A percentile compares a stretch with the other conserved stretches of the same genome.
phyloP scores from a whole-genome alignment of 2,113 vertebrate genomes.

The Cebidichthys violaceus region DNA sequence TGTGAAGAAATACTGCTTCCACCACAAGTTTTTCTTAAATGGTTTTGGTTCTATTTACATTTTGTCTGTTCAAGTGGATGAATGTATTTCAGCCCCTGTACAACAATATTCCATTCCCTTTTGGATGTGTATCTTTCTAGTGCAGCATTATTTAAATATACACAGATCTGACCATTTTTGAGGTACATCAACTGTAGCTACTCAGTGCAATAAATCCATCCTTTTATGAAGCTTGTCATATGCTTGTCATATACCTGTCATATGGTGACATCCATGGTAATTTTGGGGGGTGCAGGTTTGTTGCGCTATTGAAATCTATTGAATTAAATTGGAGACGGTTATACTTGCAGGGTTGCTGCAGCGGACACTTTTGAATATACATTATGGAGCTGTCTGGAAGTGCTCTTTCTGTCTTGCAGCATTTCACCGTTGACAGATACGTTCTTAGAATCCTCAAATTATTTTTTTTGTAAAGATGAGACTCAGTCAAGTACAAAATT shows the following conservation, averaged over 20 bases:
- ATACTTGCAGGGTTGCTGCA: background rate
- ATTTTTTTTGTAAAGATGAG: background rate
- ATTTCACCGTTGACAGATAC: background rate
- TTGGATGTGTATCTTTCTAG: background rate
- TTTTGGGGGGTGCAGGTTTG: constrained; percentile 8
- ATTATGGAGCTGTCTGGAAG: background rate
- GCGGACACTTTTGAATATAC: background rate
- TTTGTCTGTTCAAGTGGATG: background rate
- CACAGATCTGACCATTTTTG: background rate
- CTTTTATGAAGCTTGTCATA: constrained; percentile 4
- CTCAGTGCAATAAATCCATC: background rate
- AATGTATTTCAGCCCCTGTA: background rate
- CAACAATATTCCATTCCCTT: background rate
- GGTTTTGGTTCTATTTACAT: background rate
- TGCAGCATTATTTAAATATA: background rate
- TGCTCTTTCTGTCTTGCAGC: background rate
- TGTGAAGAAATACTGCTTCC: background rate
- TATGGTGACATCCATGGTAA: constrained; percentile 11
- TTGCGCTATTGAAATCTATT: background rate
- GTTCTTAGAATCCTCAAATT: background rate
- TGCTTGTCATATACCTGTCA: constrained; percentile 2
- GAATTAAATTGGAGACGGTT: background rate
- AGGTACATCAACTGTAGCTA: background rate
- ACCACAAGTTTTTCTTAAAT: background rate
- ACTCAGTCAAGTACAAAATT: constrained; percentile 11